Conservation (phyloP, 2,113 vertebrate genomes). For the Ranitomeya variabilis region DNA sequence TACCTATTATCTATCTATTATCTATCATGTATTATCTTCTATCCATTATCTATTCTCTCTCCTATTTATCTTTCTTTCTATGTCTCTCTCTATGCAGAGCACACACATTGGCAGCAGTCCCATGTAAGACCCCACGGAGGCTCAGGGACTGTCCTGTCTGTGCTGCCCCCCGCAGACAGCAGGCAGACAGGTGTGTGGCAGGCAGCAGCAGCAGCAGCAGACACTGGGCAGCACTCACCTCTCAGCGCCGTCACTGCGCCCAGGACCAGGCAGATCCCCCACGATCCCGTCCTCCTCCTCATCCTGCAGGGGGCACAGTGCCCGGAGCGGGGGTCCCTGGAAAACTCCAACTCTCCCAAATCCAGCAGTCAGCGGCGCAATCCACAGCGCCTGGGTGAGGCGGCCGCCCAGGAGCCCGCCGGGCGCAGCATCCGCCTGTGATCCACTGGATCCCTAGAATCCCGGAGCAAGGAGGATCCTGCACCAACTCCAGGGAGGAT, state of each 20-base stretch:
- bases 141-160: neutral
- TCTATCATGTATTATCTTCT: too few species aligned
- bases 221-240: neutral
- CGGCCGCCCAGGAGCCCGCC: neutral
- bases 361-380: constrained; percentile 25
- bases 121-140: neutral
- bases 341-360: constrained; percentile 16
- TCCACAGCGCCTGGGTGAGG: neutral
- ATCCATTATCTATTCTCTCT: too few species aligned
- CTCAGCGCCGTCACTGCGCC: constrained; percentile 4
- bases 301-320: constrained; percentile 40
- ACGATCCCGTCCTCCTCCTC: constrained; percentile 35
- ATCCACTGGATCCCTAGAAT: constrained; percentile 7
- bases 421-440: neutral
- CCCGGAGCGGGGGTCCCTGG: neutral
- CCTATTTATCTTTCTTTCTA: too few species aligned
- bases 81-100: too few species aligned
- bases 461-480: constrained; percentile 19
- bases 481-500: constrained; percentile 45
- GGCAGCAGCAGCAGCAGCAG: neutral
- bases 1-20: too few species aligned
- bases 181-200: neutral
- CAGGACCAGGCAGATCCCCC: constrained; percentile 46
- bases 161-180: neutral
- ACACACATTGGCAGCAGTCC: too few species aligned